Conservation (phyloP, 2,888 invertebrate species). For the Melanostoma mellinum region DNA sequence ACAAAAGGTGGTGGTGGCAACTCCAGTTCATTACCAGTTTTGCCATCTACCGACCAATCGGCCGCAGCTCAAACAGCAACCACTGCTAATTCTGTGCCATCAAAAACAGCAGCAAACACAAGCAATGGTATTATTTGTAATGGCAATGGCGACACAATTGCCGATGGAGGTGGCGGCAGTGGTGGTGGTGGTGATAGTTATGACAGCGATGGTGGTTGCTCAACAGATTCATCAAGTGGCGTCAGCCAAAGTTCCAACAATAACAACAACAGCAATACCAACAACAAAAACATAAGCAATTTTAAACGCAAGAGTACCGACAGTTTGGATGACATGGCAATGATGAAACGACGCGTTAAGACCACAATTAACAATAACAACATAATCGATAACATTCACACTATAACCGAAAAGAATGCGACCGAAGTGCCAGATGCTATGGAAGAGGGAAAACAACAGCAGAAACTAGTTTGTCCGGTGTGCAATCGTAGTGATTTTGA, state of each 20-base stretch:
- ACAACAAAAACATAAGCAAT: slow-evolving; percentile 76
- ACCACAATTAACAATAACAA: slow-evolving; percentile 78
- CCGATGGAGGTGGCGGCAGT: slow-evolving; percentile 62
- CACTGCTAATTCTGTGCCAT: slow-evolving; percentile 22
- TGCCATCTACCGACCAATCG: slow-evolving; percentile 62
- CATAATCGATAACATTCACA: slow-evolving; percentile 74
- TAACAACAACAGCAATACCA: slow-evolving; percentile 80
- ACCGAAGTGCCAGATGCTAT: slow-evolving; percentile 39
- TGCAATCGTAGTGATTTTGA: slow-evolving; percentile 86
- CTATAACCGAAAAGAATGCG: slow-evolving; percentile 49
- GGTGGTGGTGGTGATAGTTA: slow-evolving; percentile 82
- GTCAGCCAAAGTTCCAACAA: slow-evolving; percentile 79
- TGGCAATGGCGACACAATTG: slow-evolving; percentile 74
- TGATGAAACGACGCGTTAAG: slow-evolving; percentile 78
- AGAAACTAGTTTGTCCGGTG: slow-evolving; percentile 84
- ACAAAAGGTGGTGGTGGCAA: slow-evolving; percentile 71
- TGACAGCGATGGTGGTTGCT: slow-evolving; percentile 84
- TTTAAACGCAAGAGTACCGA: slow-evolving; percentile 78
- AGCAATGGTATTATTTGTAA: slow-evolving; percentile 74
- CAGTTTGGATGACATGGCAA: slow-evolving; percentile 75
- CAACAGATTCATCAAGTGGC: slow-evolving; percentile 82
- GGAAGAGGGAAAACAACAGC: slow-evolving; percentile 60
- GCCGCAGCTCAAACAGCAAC: slow-evolving; percentile 42
- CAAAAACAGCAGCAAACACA: slow-evolving; percentile 57
- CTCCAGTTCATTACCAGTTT: slow-evolving; percentile 40